Base-by-base conservation (phyloP, 2,888 invertebrate species). In the Stictocephala bisonia region DNA sequence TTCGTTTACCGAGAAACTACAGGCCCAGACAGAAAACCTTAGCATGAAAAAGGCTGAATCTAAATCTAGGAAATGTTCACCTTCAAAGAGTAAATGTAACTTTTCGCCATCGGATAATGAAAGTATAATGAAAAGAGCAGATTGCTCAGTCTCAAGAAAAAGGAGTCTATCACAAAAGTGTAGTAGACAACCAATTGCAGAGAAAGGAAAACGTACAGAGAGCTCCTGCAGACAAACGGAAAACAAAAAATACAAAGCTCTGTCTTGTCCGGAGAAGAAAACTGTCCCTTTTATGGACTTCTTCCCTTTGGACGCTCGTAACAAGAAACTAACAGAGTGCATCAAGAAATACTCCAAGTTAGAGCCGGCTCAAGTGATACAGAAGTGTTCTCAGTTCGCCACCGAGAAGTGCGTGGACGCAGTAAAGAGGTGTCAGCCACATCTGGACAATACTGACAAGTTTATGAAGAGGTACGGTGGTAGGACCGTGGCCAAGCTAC, bases 301-400 rank as follows among this genome's bases (percentile, higher is more conserved):
- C 44, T 64, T 64, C 26, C 40, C 40, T 6, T 22, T 64, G 6
- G 64, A 64, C 27, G 64, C 64, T 2, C 41, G 64, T 7, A 64
- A 64, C 44, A 2, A n/a, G 24, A 15, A 44, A 15, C 40, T 64
- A 27, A 41, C 41, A 40, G 64, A 40, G 1, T 64, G 64, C 26
- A 41, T 64, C 9, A 27, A 64, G 15, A 35, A 64, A 7, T 64
- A n/a, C 24, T 7, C 40, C 26, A 64, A 26, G 9, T 24, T 4
- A 1, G 60, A 60, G 11, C 60, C 60, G 0, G 24, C 6, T 20
- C 18, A 60, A 20, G 24, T 60, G 6, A 35, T 3, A 4, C 1
- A n/a, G 6, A 31, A 60, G 60, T 60, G 60, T 22, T 18, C 60
- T 2, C 60, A 60, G 40, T 60, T 40, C 24, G 60, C 60, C 44